phyloP scores from a whole-genome alignment of 1,140 invertebrate genomes.

The Teleopsis dalmanni region DNA sequence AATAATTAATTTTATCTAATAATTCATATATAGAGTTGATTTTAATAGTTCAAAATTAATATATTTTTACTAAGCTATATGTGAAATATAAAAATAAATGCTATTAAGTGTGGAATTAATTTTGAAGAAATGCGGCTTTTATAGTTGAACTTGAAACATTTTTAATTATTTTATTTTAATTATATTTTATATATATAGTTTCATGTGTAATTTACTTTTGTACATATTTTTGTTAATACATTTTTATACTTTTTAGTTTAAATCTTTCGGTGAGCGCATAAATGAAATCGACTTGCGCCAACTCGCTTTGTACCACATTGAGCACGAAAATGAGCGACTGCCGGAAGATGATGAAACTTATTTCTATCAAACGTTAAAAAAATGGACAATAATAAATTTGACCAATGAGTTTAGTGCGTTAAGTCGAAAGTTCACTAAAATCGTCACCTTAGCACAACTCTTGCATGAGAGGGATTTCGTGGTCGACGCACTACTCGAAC shows the following conservation, averaged over 20 bases:
- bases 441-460: conserved; percentile 72
- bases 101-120: too few relatives aligned
- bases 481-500: conserved; percentile 60
- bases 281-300: conserved; percentile 74
- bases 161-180: neutral
- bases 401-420: conserved; percentile 73
- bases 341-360: conserved; percentile 64
- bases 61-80: too few relatives aligned
- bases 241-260: conserved; percentile 56
- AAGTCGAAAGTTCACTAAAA: conserved; percentile 60
- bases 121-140: too few relatives aligned
- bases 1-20: too few relatives aligned
- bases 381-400: conserved; percentile 80
- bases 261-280: conserved; percentile 76
- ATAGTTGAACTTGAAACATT: neutral
- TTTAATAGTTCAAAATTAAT: too few relatives aligned
- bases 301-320: conserved; percentile 55
- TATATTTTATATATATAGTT: neutral
- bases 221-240: neutral
- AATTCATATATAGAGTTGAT: too few relatives aligned
- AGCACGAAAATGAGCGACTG: conserved; percentile 59
- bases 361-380: conserved; percentile 72
- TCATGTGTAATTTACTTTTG: neutral
- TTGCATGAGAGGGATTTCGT: conserved; percentile 71
- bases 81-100: neutral